Evolutionary conservation across 1,140 invertebrate species (phyloP).

Genomic region (Bathynomus jamesi): DNA sequence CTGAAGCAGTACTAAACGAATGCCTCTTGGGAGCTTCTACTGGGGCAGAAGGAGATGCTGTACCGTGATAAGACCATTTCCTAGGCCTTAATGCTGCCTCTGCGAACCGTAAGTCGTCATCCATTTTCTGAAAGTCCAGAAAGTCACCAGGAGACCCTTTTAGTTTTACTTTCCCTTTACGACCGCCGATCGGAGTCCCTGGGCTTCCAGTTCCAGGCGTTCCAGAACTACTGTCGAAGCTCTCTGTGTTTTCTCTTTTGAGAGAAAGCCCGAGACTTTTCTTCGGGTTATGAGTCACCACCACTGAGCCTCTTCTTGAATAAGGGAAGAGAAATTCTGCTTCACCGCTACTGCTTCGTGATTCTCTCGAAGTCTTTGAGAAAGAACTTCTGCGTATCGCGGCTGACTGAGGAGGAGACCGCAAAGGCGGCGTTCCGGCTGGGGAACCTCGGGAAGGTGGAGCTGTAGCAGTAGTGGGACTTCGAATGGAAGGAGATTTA

Average conservation of each 20-base stretch:
- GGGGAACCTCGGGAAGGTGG: conserved; percentile 12
- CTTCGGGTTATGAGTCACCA: background rate
- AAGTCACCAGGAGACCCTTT: conserved; percentile 16
- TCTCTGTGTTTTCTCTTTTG: conserved; percentile 15
- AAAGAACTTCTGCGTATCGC: background rate
- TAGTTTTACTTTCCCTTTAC: conserved; percentile 19
- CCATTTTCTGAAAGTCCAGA: conserved; percentile 21
- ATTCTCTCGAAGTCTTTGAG: conserved; percentile 6
- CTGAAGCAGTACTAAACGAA: conserved; percentile 27
- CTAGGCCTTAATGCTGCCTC: conserved; percentile 13
- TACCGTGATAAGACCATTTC: conserved; percentile 32
- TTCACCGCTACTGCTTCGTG: background rate
- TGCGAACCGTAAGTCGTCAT: conserved; percentile 20
- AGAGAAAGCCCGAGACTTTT: conserved; percentile 27
- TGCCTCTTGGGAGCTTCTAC: conserved; percentile 31
- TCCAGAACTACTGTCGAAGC: background rate
- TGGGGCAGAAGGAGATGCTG: conserved; percentile 17
- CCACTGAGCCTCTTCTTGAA: conserved; percentile 1
- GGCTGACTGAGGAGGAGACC: conserved; percentile 12
- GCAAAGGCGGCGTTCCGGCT: conserved; percentile 17
- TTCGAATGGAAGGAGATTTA: conserved; percentile 19
- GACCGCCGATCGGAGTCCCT: conserved; percentile 18
- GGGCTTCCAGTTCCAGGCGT: conserved; percentile 3
- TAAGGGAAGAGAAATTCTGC: background rate
- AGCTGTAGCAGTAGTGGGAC: conserved; percentile 19